Evolutionary conservation across 2,113 vertebrate species (phyloP), one percentile per base, ranked within the genome.

Genomic region (Nycticebus coucang): DNA sequence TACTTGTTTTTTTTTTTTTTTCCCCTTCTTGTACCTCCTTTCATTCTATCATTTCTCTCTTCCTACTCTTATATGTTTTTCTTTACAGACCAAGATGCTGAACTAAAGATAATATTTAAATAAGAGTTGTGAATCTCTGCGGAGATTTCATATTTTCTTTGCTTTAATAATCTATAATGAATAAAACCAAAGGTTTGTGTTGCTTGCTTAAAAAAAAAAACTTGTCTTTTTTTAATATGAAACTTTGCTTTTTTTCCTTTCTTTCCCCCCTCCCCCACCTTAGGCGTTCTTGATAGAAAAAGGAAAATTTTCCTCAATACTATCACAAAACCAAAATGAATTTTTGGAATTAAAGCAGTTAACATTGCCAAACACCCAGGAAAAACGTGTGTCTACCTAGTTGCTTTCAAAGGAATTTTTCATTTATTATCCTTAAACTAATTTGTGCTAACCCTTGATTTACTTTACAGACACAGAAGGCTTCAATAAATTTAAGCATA

Each of bases 381-480:
- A 93, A 85, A 87, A 87, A 60, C 8, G 90, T 92, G 26, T 50
- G 93, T 95, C 59, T 94, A 77, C 30, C 17, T 7, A 96, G 60
- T 92, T 88, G 45, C 57, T 89, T 95, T 90, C 37, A 92, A 89
- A 84, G 85, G 33, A 4, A 66, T 85, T 75, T 92, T 92, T 68
- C 8, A 69, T 72, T 87, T 50, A 79, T 89, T 96, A 72, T 5
- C 26, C 21, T 5, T 21, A 77, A 62, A 85, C 8, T 88, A 22
- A 85, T 53, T 82, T 41, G 69, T 66, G 19, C 37, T 74, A 82
- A 26, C 74, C 22, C 94, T 80, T 91, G 26, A 92, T 89, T 92
- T 71, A 62, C 13, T 93, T 80, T 88, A 84, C 13, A 21, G 17
- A 30, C 12, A 95, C 89, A 89, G 3, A n/a, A 90, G 55, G 15